Evolutionary conservation across 2,113 vertebrate genomes (phyloP), one percentile per base, ranked within the genome.

Genomic region (Egretta garzetta): DNA sequence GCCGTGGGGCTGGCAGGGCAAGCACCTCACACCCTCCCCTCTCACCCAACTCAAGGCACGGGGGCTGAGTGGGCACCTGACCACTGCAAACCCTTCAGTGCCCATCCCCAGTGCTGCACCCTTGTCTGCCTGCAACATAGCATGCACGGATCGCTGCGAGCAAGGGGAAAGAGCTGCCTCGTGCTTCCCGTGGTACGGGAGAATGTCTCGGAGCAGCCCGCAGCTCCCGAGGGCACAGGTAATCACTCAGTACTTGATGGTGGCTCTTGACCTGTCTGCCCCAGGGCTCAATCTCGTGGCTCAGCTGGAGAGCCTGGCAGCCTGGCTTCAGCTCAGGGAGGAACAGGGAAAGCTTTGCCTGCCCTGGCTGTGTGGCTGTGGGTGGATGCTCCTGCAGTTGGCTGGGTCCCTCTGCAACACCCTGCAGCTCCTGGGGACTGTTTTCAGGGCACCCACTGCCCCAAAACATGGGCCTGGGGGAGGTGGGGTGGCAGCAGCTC

Each of bases 61-160:
- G 53, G n/a, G 23, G 33, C 73, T 41, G 60, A 52, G 49, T 27
- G 4, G 32, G n/a, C 10, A 30, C 32, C 20, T 0, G 4, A 15
- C 21, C 70, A 9, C n/a, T 11, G 37, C 56, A 15, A 35, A 52
- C 35, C 24, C 0, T 1, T 7, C 18, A 2, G 39, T 30, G 43
- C 49, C 79, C 33, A 4, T 3, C 19, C 73, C 50, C 28, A 35
- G 55, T 0, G 52, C 63, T 9, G 41, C 59, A 9, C 8, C 76
- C 82, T 9, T 1, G 6, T 0, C 6, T 28, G 35, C 39, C 37
- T 6, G 64, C n/a, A 9, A 2, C 43, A 4, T 1, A 6, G 56
- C 47, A 3, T 1, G 17, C 24, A 10, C 43, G 4, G 33, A 6
- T 13, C 0, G 1, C 32, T 4, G 32, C 1, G 27, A 39, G 76